phyloP scores from a whole-genome alignment of 2,797 vertebrate genomes.

The Poecilia velifera region DNA sequence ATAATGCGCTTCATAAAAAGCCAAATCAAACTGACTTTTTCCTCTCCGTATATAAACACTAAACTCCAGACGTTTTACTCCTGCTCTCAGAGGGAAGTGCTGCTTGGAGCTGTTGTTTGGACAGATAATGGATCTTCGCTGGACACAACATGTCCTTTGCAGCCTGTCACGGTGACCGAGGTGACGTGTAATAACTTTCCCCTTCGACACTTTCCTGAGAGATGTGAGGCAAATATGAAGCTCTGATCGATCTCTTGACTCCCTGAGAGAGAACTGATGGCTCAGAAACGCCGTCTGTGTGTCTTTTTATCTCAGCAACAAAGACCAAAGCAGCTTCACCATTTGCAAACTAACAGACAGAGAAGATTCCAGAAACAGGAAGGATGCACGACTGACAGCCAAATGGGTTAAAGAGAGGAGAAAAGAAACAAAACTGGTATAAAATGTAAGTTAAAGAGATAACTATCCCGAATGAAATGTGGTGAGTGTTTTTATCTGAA shows the following conservation, averaged over 20 bases:
- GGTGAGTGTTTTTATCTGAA: not conserved
- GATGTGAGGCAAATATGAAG: constrained; percentile 19
- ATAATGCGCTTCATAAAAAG: not conserved
- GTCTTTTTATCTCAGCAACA: constrained; percentile 14
- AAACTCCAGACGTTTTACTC: not conserved
- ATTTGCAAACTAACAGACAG: not conserved
- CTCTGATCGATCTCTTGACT: constrained; percentile 17
- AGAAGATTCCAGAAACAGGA: not conserved
- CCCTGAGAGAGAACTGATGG: constrained; percentile 5
- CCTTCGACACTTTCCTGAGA: not conserved
- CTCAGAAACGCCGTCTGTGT: not conserved
- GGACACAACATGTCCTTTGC: not conserved
- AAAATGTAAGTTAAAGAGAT: too few relatives aligned
- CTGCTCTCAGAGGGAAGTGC: not conserved
- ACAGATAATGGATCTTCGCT: not conserved
- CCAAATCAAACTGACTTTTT: not conserved
- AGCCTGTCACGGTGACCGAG: not conserved
- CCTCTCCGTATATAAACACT: too few relatives aligned
- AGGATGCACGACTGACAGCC: not conserved
- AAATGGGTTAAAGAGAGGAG: not conserved
- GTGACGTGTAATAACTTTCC: not conserved
- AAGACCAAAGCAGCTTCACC: not conserved
- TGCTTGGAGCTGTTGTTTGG: not conserved
- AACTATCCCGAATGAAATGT: not conserved
- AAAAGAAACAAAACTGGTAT: not conserved